Conservation (phyloP, 2,797 vertebrate genomes). For the Lophotriccus pileatus region DNA sequence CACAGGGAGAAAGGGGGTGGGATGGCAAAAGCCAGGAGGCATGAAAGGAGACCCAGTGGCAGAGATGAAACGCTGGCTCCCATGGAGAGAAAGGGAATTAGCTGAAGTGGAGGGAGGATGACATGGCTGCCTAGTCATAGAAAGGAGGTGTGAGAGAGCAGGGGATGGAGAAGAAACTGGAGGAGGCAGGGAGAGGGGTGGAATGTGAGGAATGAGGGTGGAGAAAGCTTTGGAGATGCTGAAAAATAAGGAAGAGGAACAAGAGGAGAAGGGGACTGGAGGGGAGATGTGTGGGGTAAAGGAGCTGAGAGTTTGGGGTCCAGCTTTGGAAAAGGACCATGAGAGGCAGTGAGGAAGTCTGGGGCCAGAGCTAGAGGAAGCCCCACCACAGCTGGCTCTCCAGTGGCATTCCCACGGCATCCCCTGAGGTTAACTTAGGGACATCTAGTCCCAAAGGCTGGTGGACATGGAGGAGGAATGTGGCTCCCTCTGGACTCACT, state of each 20-base stretch:
- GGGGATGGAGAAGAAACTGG: neutral
- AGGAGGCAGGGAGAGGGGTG: neutral
- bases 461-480: accelerated
- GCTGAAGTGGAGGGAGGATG: neutral
- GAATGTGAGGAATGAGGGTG: neutral
- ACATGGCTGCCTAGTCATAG: neutral
- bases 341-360: neutral
- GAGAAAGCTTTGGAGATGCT: neutral
- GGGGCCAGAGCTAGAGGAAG: neutral
- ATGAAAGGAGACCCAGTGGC: neutral
- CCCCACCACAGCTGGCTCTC: neutral
- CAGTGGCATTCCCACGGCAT: accelerated
- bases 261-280: neutral
- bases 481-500: neutral
- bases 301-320: neutral
- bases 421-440: neutral
- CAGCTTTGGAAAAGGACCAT: neutral
- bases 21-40: neutral
- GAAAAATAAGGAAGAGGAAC: neutral
- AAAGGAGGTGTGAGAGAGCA: neutral
- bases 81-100: neutral
- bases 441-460: neutral
- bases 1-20: neutral
- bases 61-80: neutral
- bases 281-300: accelerated